Base-by-base conservation (phyloP, 1,140 invertebrate species). In the Patella vulgata region DNA sequence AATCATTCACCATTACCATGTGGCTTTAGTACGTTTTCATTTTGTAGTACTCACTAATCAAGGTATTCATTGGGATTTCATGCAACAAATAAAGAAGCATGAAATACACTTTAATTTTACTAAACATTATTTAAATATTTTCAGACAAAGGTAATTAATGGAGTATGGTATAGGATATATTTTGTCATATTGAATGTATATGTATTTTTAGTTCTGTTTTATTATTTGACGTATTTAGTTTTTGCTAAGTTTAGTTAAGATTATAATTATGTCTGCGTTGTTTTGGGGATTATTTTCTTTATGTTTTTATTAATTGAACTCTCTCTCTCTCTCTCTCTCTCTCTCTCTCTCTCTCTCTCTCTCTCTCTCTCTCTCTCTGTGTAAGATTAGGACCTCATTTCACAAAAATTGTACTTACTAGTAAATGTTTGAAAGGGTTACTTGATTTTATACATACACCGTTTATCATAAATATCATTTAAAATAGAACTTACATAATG, bases 291-390 rank as follows among this genome's bases (percentile, higher is more conserved):
- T 47, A 8, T 21, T 56, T 43, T 17, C 17, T 12, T 43, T 57
- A 5, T 1, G n/a, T 39, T 31, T 57, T 36, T 46, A 19, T 39
- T 19, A 30, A 27, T 57, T 33, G 12, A 6, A 39, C 31, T 56
- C 39, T 21, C 25, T 61, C 39, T 17, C 39, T 57, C 21, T 3
- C 36, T 31, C 14, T 56, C 50, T 56, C 31, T 61, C 3, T 61
- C 27, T 55, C 31, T 54, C 25, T 54, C 27, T 54, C 31, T 61
- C 51, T 61, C 27, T 61, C 51, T 61, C 31, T 61, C 50, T 61
- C 31, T 61, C 50, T 61, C 33, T 61, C 50, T 61, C 33, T 56
- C 50, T 61, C 19, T 56, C 31, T 55, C 27, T 55, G 14, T 55
- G 5, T 55, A 30, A 39, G 5, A 19, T 42, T 40, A 9, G 57